Base-by-base conservation (phyloP, 2,797 vertebrate genomes). In the Geotria australis region DNA sequence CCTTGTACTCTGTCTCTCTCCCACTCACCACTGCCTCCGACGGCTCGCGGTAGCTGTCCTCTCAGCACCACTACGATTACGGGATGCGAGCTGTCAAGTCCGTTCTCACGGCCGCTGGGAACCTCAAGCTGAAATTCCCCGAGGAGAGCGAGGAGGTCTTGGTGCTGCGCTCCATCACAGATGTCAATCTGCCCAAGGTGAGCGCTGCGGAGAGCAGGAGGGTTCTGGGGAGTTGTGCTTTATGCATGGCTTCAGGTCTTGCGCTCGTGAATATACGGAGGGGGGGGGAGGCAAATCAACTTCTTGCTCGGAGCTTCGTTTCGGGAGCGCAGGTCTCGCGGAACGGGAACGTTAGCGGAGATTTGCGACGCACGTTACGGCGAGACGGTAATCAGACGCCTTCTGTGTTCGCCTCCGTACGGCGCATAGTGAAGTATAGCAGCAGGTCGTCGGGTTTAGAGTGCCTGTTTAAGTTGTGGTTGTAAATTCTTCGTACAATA, bases 121-220 rank as follows among this genome's bases (percentile, higher is more conserved):
- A 68, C 61, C 61, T 66, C 68, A 70, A 71, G 66, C 61, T 70
- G 69, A 63, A 57, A 67, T 69, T 68, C 62, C 61, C 61, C 60
- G 58, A 57, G 57, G 63, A 64, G 61, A 65, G 64, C 48, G 47
- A 68, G 55, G 60, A 66, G 61, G 4, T 5, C 3, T 58, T 67
- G 12, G 58, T 65, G 64, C 61, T 60, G 47, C 51, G 66, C 61
- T 56, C 65, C 60, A 63, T 65, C 66, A 65, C 48, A 46, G n/a
- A 63, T 61, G 63, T 67, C 63, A 67, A 61, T 56, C 65, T 69
- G 61, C 63, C 71, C 65, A 68, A 70, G 68, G 67, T 68, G 69
- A 63, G 64, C 64, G 57, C 46, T n/a, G n/a, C n/a, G n/a, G n/a
- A n/a, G n/a, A n/a, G n/a, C n/a, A n/a, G n/a, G n/a, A n/a, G n/a